A percentile compares a stretch with the other conserved stretches of the same genome.
Evolutionary conservation across 2,888 invertebrate genomes (phyloP).

Genomic region (Orthonevra nobilis): DNA sequence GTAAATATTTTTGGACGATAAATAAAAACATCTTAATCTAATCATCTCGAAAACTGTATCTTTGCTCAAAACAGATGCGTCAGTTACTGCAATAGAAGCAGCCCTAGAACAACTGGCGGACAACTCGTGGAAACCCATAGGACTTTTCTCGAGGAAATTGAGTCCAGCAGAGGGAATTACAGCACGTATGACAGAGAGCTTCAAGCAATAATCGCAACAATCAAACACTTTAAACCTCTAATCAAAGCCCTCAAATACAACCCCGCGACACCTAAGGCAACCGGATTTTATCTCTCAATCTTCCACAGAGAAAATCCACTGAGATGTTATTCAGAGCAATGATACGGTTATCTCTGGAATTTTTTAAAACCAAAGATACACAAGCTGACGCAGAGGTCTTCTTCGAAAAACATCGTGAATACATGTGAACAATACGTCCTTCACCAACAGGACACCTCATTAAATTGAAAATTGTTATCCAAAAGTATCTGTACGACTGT

Average conservation of each 20-base stretch:
- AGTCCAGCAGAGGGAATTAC: neutral
- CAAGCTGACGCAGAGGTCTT: neutral
- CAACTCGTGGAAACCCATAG: neutral
- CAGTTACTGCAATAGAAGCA: neutral
- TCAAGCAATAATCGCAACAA: neutral
- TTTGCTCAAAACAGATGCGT: neutral
- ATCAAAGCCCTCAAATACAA: neutral
- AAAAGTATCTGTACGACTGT: no score
- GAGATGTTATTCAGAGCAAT: neutral
- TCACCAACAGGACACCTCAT: no score
- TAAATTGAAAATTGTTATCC: no score
- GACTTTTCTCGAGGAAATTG: neutral
- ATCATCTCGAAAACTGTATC: neutral
- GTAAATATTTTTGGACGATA: no score
- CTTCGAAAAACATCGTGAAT: neutral
- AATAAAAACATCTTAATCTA: neutral
- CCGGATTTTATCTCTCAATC: neutral
- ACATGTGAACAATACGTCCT: neutral
- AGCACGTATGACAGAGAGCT: conserved; percentile 4
- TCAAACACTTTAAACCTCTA: neutral
- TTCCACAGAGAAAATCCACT: neutral
- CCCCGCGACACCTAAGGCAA: neutral
- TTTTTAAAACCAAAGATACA: neutral
- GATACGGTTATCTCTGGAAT: neutral
- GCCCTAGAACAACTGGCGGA: conserved; percentile 1